Evolutionary conservation across 2,113 vertebrate genomes (phyloP), one percentile per base, ranked within the genome.

Genomic region (Leucosticte australis): DNA sequence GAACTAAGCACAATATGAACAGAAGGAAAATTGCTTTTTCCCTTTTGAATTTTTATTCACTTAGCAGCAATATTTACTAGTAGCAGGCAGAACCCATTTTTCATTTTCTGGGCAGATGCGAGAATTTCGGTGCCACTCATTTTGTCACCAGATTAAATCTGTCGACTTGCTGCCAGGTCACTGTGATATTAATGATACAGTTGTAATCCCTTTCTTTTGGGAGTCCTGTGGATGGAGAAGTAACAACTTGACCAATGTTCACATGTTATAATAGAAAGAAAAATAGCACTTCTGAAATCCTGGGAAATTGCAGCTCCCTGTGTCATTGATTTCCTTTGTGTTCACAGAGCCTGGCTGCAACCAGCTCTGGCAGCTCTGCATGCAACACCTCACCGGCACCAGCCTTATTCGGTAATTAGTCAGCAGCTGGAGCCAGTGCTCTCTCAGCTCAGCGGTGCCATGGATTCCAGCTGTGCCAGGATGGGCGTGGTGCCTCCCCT

Each of bases 21-120:
- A 95, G 93, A 95, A 93, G 92, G 95, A 92, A 97, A 97, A 97
- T 96, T 96, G 93, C 94, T 97, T 96, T 96, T 92, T 90, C 93
- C 85, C 88, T 90, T 96, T 96, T 96, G 96, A 97, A 97, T 97
- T 96, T 96, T 96, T 95, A 94, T 95, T 96, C 94, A 95, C 92
- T 97, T 96, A 96, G 76, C 68, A 77, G 71, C 94, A 95, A 94
- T 96, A 96, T 95, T 96, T 96, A 96, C 94, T 83, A 81, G 82
- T 49, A 90, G 82, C 85, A 92, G 88, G 93, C 95, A 96, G 90
- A 93, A 85, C n/a, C 35, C 89, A 91, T 95, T 95, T 83, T 94
- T 92, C 95, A 94, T 97, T 94, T 96, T 83, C 82, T 5, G 4
- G 87, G 71, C 90, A 96, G 92, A 94, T 35, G 79, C 4, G 13